Conservation (phyloP, 2,113 vertebrate genomes). For the Casuarius casuarius region DNA sequence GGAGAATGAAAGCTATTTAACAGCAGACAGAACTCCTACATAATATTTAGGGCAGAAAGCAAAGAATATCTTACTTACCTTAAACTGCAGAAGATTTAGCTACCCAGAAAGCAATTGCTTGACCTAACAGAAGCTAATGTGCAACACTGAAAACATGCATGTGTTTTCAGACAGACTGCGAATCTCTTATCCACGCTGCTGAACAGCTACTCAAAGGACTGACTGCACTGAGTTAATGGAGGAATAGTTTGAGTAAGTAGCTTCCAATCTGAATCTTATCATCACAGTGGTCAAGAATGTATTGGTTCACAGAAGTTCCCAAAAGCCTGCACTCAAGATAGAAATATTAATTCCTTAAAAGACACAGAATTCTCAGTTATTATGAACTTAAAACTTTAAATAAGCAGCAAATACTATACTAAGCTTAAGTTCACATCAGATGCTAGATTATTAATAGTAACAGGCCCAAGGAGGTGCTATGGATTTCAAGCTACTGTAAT, state of each 20-base stretch:
- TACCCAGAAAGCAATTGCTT: constrained; percentile 1
- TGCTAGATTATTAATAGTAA: constrained; percentile 18
- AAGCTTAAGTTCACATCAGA: not conserved
- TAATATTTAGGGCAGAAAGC: constrained; percentile 21
- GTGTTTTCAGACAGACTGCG: constrained; percentile 31
- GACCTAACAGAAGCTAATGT: constrained; percentile 8
- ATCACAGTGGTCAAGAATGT: not conserved
- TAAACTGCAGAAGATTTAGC: not conserved
- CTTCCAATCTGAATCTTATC: constrained; percentile 45
- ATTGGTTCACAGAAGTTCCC: not conserved
- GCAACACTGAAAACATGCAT: constrained; percentile 5
- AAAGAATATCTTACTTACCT: not conserved
- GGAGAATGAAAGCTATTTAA: not conserved
- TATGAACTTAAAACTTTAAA: not conserved
- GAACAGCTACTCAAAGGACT: constrained; percentile 43
- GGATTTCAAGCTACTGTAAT: constrained; percentile 1
- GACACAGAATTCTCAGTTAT: not conserved
- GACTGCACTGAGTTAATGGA: constrained; percentile 38
- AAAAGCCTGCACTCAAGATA: not conserved
- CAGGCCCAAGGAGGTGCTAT: not conserved
- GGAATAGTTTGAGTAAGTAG: constrained; percentile 24
- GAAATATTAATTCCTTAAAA: not conserved
- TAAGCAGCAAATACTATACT: not conserved
- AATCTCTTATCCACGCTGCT: constrained; percentile 35
- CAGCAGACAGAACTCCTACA: not conserved